Conservation (phyloP, 2,888 invertebrate species). For the Torymus texanus region DNA sequence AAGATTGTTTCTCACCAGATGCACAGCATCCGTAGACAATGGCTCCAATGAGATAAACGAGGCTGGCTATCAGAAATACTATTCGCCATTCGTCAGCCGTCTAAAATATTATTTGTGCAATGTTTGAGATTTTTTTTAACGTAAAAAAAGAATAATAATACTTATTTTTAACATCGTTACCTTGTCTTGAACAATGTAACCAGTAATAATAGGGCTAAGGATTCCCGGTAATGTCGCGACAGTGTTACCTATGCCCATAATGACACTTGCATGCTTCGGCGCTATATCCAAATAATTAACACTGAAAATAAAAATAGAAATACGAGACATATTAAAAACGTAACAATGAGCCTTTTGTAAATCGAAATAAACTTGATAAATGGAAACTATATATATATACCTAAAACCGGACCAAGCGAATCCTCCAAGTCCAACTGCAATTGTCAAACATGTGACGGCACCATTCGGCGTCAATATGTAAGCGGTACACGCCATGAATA, state of each 20-base stretch:
- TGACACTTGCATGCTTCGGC: conserved; percentile 91
- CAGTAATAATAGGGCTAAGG: conserved; percentile 89
- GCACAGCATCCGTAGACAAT: conserved; percentile 88
- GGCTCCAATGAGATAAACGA: conserved; percentile 89
- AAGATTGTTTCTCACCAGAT: conserved; percentile 88
- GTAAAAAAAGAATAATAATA: not conserved
- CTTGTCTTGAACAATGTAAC: conserved; percentile 84
- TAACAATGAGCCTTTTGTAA: no score
- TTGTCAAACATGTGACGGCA: conserved; percentile 88
- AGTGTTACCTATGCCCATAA: conserved; percentile 95
- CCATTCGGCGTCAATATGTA: conserved; percentile 82
- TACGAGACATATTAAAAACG: no score
- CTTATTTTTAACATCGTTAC: conserved; percentile 72
- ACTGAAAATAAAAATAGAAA: conserved; percentile 73
- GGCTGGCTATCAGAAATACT: conserved; percentile 90
- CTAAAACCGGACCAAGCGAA: conserved; percentile 95
- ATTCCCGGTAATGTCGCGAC: conserved; percentile 94
- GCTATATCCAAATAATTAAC: conserved; percentile 93
- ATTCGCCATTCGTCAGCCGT: conserved; percentile 87
- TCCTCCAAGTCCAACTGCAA: conserved; percentile 93
- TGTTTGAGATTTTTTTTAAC: not conserved
- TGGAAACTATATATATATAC: conserved; percentile 71
- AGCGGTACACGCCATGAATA: conserved; percentile 90
- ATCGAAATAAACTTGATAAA: conserved; percentile 61
- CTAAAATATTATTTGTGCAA: conserved; percentile 71